These are phyloP conservation scores for Meda fulgida DNA, from an alignment of 2,797 vertebrate species.

Conservation along the genomic window DNA sequence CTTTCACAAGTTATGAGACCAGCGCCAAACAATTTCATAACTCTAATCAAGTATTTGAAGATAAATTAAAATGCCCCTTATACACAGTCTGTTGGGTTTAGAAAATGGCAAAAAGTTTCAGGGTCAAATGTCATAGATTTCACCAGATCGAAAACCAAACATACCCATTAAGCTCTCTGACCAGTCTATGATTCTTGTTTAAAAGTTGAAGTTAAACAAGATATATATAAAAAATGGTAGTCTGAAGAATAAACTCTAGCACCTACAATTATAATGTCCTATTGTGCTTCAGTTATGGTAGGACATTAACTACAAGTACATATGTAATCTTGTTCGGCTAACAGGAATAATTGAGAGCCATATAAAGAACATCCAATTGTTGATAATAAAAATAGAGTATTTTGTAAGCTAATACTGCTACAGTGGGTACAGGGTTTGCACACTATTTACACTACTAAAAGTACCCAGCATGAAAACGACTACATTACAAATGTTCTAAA, in stretches of 20 bases:
- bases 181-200: conserved; percentile 68
- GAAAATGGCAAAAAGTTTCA: conserved; percentile 46
- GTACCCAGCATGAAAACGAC: conserved; percentile 69
- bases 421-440: conserved; percentile 71
- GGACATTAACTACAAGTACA: conserved; percentile 72
- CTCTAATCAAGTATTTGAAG: conserved; percentile 79
- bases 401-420: conserved; percentile 73
- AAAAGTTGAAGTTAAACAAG: conserved; percentile 73
- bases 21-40: conserved; percentile 80
- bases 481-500: conserved; percentile 72
- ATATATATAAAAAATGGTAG: conserved; percentile 27
- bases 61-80: conserved; percentile 78
- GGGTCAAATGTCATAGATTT: conserved; percentile 50
- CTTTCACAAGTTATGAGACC: conserved; percentile 78
- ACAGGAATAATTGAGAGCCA: conserved; percentile 68
- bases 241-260: conserved; percentile 72
- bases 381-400: conserved; percentile 75
- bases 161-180: conserved; percentile 61
- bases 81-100: conserved; percentile 80
- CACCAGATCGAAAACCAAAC: conserved; percentile 42
- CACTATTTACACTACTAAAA: conserved; percentile 76
- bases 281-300: conserved; percentile 79
- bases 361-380: conserved; percentile 69
- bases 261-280: conserved; percentile 72
- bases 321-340: conserved; percentile 82